Base-by-base conservation (phyloP, 2,797 vertebrate species). In the Gymnodraco acuticeps region DNA sequence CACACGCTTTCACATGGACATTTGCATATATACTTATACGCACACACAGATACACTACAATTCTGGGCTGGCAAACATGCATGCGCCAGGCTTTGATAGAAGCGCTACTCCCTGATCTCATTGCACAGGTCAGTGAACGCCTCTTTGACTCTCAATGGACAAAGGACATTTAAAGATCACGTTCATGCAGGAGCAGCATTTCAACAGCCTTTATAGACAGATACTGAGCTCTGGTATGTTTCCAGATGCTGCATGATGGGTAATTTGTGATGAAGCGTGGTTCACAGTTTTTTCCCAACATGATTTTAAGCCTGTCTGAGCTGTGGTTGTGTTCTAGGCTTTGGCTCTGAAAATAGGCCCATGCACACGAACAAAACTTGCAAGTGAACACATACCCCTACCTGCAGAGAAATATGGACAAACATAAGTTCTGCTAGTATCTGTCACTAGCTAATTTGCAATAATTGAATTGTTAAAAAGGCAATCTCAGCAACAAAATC, bases 121-220 rank as follows among this genome's bases (percentile, higher is more conserved):
- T 64, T 75, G 81, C 79, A 78, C 75, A 85, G 87, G 86, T 90
- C 86, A 89, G 54, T 84, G 86, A 76, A 54, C 41, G 20, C 41
- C 82, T 81, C 68, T 79, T 77, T 83, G 64, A 73, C 68, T 58
- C 54, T 20, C 13, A 42, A 3, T 5, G 1, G 33, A 38, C 33
- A 38, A 73, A 76, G 60, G 81, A 73, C 61, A 70, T 74, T 84
- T 75, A 66, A 73, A 78, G 64, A 62, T 70, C 61, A 55, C 3
- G 63, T 51, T 73, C 51, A 75, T 52, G 41, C 70, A 66, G 60
- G 60, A 82, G 47, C 46, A 60, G 38, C 19, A 65, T 75, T 74
- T 52, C 23, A 15, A 17, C 46, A 61, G 23, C 5, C 50, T 73
- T 73, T 74, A 55, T 45, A 62, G 45, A 62, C 33, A 75, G 41